Percentiles rank a stretch among this genome's conserved stretches.
Evolutionary conservation across 2,797 vertebrate genomes (phyloP).

Genomic region (Lepidocolaptes lacrymiger): DNA sequence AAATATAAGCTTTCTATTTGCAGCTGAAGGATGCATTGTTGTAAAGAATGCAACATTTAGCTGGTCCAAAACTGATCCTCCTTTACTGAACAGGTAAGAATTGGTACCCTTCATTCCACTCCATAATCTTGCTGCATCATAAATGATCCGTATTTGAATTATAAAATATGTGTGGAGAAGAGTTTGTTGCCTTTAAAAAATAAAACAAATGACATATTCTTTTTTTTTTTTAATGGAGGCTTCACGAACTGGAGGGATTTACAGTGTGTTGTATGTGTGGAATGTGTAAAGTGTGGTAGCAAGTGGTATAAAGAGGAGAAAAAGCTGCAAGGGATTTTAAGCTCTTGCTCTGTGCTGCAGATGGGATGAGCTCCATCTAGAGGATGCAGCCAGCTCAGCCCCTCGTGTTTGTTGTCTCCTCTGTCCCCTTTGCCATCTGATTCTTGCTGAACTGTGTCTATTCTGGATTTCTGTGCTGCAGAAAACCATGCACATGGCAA

Average conservation of each 20-base stretch:
- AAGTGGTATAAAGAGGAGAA: background rate
- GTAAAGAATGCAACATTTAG: conserved; percentile 88
- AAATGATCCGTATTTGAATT: background rate
- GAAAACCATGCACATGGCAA: background rate
- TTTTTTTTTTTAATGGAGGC: background rate
- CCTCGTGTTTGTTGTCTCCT: background rate
- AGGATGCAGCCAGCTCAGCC: background rate
- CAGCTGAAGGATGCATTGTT: conserved; percentile 81
- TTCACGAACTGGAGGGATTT: background rate
- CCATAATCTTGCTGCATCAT: background rate
- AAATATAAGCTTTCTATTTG: background rate
- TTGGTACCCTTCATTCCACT: background rate
- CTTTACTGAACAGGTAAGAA: conserved; percentile 84
- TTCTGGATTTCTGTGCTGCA: background rate
- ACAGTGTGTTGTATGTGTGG: background rate
- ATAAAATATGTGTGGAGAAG: background rate
- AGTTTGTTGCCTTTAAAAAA: background rate
- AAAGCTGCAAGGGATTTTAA: background rate
- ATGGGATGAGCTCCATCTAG: conserved; percentile 23
- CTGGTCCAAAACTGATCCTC: conserved; percentile 87
- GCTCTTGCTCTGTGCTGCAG: background rate
- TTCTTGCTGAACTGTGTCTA: background rate
- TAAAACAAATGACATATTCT: background rate
- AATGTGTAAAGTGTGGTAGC: too few relatives aligned
- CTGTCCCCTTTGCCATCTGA: background rate